A percentile compares a stretch with the other conserved stretches of the same genome.
Evolutionary conservation across 1,140 invertebrate species (phyloP).

Genomic region (Philaenus spumarius): DNA sequence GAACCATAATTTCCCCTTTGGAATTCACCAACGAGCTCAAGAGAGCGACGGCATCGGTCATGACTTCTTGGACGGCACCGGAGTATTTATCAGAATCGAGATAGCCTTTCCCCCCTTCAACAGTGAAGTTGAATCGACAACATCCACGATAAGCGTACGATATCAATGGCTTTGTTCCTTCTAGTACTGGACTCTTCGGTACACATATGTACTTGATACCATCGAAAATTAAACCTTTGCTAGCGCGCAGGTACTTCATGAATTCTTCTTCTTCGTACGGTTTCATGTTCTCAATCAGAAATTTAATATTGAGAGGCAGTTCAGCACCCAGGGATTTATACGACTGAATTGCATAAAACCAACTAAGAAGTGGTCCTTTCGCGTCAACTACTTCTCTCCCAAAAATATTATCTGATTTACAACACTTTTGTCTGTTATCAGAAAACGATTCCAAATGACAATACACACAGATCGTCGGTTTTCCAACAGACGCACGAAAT

Average conservation of each 20-base stretch:
- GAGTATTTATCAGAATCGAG: constrained; percentile 57
- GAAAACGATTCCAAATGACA: no score
- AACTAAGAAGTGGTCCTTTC: not conserved
- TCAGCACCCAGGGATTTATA: not conserved
- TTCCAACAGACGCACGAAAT: no score
- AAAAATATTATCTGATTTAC: not conserved
- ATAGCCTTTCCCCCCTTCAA: constrained; percentile 51
- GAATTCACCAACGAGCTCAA: no score
- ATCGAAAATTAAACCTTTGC: no score
- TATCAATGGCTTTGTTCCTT: constrained; percentile 50
- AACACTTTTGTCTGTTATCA: no score
- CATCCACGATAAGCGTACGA: constrained; percentile 57
- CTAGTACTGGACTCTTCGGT: not conserved
- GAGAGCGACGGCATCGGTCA: no score
- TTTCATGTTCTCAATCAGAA: no score
- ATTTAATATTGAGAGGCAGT: not conserved
- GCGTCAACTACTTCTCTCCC: constrained; percentile 1
- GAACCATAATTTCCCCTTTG: constrained; percentile 38
- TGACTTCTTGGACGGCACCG: constrained; percentile 34
- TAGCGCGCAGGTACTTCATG: no score
- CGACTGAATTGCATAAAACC: not conserved
- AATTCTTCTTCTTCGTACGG: no score
- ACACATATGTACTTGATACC: not conserved
- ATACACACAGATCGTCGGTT: no score
- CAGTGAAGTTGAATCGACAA: constrained; percentile 52